A percentile compares a stretch with the other conserved stretches of the same genome.
phyloP scores from a whole-genome alignment of 2,113 vertebrate species.

The Hippoglossus stenolepis region DNA sequence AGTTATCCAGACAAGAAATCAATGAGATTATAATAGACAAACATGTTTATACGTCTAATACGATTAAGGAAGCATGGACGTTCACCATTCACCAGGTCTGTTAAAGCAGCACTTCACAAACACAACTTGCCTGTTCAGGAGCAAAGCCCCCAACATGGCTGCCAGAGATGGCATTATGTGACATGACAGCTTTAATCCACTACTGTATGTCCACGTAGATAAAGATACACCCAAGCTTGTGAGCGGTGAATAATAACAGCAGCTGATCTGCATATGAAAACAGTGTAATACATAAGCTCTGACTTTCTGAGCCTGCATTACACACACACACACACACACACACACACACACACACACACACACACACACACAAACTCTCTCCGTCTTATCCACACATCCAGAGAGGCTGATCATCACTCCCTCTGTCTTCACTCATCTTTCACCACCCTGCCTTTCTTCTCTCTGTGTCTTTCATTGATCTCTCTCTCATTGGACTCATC shows the following conservation, averaged over 20 bases:
- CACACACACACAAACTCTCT: constrained; percentile 12
- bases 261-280: constrained; percentile 72
- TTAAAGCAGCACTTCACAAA: constrained; percentile 17
- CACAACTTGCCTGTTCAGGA: constrained; percentile 2
- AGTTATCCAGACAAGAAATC: not conserved
- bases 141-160: constrained; percentile 24
- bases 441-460: constrained; percentile 57
- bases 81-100: not conserved
- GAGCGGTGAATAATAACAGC: constrained; percentile 60
- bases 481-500: constrained; percentile 74
- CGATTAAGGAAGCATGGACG: not conserved
- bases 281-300: constrained; percentile 53
- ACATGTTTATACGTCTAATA: not conserved
- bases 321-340: not conserved
- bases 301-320: constrained; percentile 29
- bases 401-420: constrained; percentile 66
- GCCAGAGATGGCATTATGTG: constrained; percentile 22
- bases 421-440: constrained; percentile 67
- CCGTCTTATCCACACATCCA: constrained; percentile 55
- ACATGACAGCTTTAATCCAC: constrained; percentile 46
- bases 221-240: constrained; percentile 50
- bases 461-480: constrained; percentile 71
- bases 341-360: not conserved
- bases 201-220: constrained; percentile 56
- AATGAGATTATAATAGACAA: not conserved